A percentile compares a stretch with the other conserved stretches of the same genome.
phyloP scores from a whole-genome alignment of 92 coral and sea anemone species.

The Phymanthus crucifer region DNA sequence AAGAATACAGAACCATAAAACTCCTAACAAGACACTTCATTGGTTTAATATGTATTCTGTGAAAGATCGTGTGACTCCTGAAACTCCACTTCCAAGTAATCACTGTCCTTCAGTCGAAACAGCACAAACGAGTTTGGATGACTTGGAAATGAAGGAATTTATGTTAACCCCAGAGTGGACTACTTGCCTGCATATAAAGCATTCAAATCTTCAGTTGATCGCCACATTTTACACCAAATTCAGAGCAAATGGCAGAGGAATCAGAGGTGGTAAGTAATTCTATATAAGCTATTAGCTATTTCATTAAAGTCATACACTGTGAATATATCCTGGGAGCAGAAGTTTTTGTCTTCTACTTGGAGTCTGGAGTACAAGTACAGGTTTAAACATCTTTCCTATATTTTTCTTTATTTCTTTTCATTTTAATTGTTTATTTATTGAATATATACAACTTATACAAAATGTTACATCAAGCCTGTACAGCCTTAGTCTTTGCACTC shows the following conservation, averaged over 20 bases:
- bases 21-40: conserved; percentile 48
- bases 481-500: too few species aligned
- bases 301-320: neutral
- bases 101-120: neutral
- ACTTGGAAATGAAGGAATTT: conserved; percentile 46
- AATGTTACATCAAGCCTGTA: too few species aligned
- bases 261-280: conserved; percentile 42
- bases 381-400: too few species aligned
- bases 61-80: conserved; percentile 23
- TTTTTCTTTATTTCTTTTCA: too few species aligned
- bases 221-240: conserved; percentile 40
- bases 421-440: too few species aligned
- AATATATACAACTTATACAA: too few species aligned
- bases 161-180: conserved; percentile 39
- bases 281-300: neutral
- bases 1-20: conserved; percentile 48
- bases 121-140: conserved; percentile 30
- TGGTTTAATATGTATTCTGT: conserved; percentile 50
- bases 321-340: neutral
- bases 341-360: too few species aligned
- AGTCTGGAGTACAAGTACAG: neutral
- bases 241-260: conserved; percentile 29
- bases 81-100: neutral
- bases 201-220: neutral
- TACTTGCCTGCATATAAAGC: conserved; percentile 44